Conservation (phyloP, 2,797 vertebrate genomes). For the Taenioides sp. region DNA sequence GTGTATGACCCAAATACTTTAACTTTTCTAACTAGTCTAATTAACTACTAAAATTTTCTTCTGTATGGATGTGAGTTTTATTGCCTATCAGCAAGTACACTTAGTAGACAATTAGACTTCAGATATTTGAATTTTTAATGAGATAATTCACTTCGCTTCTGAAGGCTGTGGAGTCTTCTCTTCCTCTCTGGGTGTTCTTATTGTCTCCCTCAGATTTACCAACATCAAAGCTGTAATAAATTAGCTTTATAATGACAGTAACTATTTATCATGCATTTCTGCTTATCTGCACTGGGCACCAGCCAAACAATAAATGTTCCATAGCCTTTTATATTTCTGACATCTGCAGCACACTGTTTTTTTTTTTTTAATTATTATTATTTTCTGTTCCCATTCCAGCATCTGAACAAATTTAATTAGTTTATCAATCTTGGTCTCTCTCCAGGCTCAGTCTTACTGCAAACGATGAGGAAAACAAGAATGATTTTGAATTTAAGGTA, state of each 20-base stretch:
- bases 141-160: not conserved
- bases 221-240: constrained; percentile 2
- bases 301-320: constrained; percentile 8
- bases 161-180: not conserved
- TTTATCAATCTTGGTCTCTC: constrained; percentile 1
- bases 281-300: constrained; percentile 11
- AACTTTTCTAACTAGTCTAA: no score
- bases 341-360: not conserved
- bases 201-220: not conserved
- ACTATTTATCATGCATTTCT: constrained; percentile 11
- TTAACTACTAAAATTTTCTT: not conserved
- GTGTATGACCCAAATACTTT: no score
- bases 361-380: not conserved
- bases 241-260: constrained; percentile 6
- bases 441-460: constrained; percentile 1
- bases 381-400: constrained; percentile 7
- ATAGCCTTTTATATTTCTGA: constrained; percentile 5
- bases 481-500: not conserved
- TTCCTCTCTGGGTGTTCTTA: not conserved
- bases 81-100: no score
- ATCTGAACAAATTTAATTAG: constrained; percentile 2
- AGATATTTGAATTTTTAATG: not conserved
- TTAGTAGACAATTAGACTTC: not conserved
- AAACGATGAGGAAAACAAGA: not conserved
- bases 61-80: not conserved